A percentile compares a stretch with the other conserved stretches of the same genome.
Conservation (phyloP, 2,888 invertebrate genomes). For the Melanophora roralis region DNA sequence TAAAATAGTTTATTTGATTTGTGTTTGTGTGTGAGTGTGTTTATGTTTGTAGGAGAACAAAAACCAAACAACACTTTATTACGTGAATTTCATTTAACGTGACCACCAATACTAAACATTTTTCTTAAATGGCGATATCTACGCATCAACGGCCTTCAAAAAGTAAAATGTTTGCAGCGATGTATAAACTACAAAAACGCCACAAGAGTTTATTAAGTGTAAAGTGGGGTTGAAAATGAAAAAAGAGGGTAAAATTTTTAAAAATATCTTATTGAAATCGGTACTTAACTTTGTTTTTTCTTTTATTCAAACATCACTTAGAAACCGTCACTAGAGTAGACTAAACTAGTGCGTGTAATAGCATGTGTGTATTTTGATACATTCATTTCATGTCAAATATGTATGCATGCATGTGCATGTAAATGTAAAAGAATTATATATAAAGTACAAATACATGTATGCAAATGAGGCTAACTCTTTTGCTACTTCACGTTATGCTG, state of each 20-base stretch:
- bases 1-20: constrained; percentile 41
- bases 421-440: neutral
- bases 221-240: no score
- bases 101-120: constrained; percentile 37
- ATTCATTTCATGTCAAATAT: neutral
- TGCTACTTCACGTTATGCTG: neutral
- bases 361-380: neutral
- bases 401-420: neutral
- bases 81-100: constrained; percentile 43
- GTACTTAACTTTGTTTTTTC: constrained; percentile 1
- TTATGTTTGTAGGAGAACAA: neutral
- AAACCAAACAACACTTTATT: constrained; percentile 40
- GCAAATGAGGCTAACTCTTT: neutral
- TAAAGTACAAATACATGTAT: neutral
- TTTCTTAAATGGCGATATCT: constrained; percentile 30
- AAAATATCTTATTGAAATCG: constrained; percentile 21
- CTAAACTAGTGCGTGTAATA: neutral
- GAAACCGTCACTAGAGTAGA: neutral
- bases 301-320: neutral
- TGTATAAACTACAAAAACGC: constrained; percentile 15
- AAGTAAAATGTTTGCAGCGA: constrained; percentile 27
- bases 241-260: neutral
- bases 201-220: constrained; percentile 30
- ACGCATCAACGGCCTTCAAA: constrained; percentile 7
- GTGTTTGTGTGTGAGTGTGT: no score